Evolutionary conservation across 2,113 vertebrate species (phyloP).

Genomic region (Melanerpes aurifrons): DNA sequence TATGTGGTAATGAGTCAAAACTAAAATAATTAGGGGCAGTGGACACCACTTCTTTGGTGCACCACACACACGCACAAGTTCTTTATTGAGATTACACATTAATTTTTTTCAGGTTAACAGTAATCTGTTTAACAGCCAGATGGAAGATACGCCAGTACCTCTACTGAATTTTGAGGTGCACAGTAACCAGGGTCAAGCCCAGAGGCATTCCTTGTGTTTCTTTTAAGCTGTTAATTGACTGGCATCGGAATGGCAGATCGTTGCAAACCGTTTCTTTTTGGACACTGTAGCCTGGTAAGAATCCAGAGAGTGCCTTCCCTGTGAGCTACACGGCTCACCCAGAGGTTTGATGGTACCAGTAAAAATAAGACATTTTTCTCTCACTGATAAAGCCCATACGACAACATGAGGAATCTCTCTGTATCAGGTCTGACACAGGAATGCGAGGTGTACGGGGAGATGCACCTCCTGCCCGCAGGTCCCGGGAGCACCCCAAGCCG

Average conservation of each 20-base stretch:
- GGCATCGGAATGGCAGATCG: background rate
- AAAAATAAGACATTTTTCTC: background rate
- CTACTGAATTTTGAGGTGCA: background rate
- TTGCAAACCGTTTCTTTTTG: background rate
- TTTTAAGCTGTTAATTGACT: background rate
- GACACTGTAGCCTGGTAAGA: background rate
- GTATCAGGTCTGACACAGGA: rapidly evolving
- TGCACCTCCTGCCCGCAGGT: rapidly evolving
- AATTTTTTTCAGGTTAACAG: slow-evolving; percentile 2
- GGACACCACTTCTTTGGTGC: background rate
- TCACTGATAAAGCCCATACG: rapidly evolving
- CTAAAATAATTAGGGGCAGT: background rate
- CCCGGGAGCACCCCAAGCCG: too few relatives aligned
- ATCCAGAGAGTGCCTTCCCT: rapidly evolving
- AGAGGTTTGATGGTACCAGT: background rate
- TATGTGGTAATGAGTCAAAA: background rate
- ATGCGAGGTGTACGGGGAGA: rapidly evolving
- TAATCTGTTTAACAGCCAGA: background rate
- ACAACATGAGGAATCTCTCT: background rate
- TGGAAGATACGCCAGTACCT: background rate
- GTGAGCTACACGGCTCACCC: background rate
- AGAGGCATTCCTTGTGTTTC: background rate
- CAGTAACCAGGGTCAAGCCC: background rate
- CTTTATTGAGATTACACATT: background rate
- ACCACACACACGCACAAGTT: rapidly evolving